Conservation (phyloP, 2,113 vertebrate genomes). For the Ellobius talpinus region DNA sequence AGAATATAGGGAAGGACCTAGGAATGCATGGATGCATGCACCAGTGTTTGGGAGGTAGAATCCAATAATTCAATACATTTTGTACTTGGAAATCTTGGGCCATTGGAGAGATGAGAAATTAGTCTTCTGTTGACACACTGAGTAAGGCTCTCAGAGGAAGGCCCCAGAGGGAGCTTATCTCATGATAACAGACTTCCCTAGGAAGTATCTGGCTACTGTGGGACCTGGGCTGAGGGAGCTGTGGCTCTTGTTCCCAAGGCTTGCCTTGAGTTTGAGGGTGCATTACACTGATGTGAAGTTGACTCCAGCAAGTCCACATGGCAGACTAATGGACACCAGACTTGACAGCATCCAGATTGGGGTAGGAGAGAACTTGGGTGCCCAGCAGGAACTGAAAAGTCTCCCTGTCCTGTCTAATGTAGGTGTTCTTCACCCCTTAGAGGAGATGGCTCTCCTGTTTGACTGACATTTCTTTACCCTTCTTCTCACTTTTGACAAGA, state of each 20-base stretch:
- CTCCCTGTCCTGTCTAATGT: accelerated
- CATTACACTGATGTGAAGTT: not conserved
- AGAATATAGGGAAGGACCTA: not conserved
- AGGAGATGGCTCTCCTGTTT: not conserved
- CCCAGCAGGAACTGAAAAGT: not conserved
- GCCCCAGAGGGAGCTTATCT: not conserved
- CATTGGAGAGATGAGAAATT: not conserved
- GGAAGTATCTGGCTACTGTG: not conserved
- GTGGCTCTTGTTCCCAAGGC: not conserved
- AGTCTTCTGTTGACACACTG: not conserved
- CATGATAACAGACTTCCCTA: not conserved
- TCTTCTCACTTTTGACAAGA: not conserved
- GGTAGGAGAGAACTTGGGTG: no score
- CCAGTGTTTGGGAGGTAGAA: not conserved
- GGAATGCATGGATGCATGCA: not conserved
- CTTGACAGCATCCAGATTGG: not conserved
- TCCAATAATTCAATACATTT: constrained; percentile 34
- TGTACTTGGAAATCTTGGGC: constrained; percentile 40
- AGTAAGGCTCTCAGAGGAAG: not conserved
- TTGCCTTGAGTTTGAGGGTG: not conserved
- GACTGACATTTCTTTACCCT: not conserved
- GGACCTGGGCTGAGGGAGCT: no score
- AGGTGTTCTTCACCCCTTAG: not conserved
- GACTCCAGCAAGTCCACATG: accelerated
- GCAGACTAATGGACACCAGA: accelerated